phyloP scores from a whole-genome alignment of 2,113 vertebrate genomes.

The Dunckerocampus dactyliophorus region DNA sequence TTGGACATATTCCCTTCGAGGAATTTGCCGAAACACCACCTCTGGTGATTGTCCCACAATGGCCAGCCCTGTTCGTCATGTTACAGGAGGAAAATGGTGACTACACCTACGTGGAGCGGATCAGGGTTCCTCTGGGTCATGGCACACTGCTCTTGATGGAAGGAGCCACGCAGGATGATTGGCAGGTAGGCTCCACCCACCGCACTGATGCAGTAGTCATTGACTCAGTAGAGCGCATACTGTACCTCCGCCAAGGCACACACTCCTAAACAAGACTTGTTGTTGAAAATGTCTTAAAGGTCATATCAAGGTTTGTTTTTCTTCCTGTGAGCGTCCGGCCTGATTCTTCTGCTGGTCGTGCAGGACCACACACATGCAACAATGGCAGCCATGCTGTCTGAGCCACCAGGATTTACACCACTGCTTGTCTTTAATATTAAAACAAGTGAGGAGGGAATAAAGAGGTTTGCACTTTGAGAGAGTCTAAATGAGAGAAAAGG shows the following conservation, averaged over 20 bases:
- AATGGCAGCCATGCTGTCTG: not conserved
- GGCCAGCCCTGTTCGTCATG: not conserved
- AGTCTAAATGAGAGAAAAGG: constrained; percentile 7
- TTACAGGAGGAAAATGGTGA: constrained; percentile 84
- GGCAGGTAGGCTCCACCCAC: constrained; percentile 79
- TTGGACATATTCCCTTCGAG: no score
- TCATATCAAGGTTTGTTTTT: not conserved
- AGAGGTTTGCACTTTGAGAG: constrained; percentile 1
- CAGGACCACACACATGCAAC: not conserved
- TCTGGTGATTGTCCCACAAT: no score
- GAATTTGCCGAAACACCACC: no score
- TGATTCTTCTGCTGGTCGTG: not conserved
- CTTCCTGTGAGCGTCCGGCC: not conserved
- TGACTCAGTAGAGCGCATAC: no score
- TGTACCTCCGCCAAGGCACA: no score
- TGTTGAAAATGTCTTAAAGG: no score
- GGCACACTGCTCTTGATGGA: constrained; percentile 94
- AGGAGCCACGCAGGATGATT: constrained; percentile 88
- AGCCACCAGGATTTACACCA: not conserved
- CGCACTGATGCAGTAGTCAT: not conserved
- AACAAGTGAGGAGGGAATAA: constrained; percentile 1
- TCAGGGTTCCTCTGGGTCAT: constrained; percentile 82
- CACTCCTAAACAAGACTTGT: no score
- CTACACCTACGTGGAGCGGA: constrained; percentile 80
- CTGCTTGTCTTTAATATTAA: constrained; percentile 7